A percentile compares a stretch with the other conserved stretches of the same genome.
These are phyloP conservation scores for Trachymyrmex septentrionalis DNA, from an alignment of 1,140 invertebrate genomes.

Conservation along the genomic window DNA sequence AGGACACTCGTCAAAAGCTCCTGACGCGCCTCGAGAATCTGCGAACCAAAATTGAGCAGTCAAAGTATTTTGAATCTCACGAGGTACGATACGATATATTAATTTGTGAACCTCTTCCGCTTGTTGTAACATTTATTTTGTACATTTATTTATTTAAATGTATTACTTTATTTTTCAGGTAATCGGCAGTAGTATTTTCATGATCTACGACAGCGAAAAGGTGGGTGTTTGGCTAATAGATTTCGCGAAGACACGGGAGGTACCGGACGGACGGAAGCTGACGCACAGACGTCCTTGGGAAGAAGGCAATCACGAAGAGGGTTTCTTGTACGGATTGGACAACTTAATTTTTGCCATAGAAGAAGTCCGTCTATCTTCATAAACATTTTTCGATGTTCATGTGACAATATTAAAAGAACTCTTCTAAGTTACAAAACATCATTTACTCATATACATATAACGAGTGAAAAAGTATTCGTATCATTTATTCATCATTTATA, in stretches of 20 bases:
- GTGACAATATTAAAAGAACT: not conserved
- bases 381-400: not conserved
- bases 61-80: slow-evolving; percentile 95
- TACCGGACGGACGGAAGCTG: slow-evolving; percentile 91
- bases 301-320: slow-evolving; percentile 98
- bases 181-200: slow-evolving; percentile 97
- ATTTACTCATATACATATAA: slow-evolving; percentile 28
- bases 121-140: not conserved
- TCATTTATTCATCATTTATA: slow-evolving; percentile 23
- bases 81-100: slow-evolving; percentile 89
- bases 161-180: slow-evolving; percentile 85
- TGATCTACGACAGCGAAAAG: slow-evolving; percentile 95
- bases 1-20: slow-evolving; percentile 90
- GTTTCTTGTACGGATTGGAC: slow-evolving; percentile 96
- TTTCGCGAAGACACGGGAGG: slow-evolving; percentile 95
- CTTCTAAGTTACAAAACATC: not conserved
- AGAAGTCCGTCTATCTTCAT: slow-evolving; percentile 67
- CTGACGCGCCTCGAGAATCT: slow-evolving; percentile 92
- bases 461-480: slow-evolving; percentile 43
- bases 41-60: slow-evolving; percentile 92
- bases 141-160: not conserved
- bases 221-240: slow-evolving; percentile 98
- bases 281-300: slow-evolving; percentile 93
- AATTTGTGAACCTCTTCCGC: not conserved
- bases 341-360: slow-evolving; percentile 89